Conservation (phyloP, 2,888 invertebrate species). For the Tridacna crocea region DNA sequence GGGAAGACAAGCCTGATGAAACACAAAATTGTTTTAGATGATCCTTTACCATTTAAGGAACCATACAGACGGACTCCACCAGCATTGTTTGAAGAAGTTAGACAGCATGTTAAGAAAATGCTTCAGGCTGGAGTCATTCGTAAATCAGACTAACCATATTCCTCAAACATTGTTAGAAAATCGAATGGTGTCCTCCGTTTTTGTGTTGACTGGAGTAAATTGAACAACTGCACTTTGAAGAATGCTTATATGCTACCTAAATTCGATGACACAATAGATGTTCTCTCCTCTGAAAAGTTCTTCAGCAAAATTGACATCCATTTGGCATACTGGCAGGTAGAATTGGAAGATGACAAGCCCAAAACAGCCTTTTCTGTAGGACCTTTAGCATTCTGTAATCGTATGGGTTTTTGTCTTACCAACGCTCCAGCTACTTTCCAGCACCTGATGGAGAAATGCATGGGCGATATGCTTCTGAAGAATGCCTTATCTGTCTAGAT, state of each 20-base stretch:
- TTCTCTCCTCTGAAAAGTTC: neutral
- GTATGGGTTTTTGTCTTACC: neutral
- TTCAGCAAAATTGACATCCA: neutral
- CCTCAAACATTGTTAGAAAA: too few species aligned
- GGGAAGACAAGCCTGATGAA: too few species aligned
- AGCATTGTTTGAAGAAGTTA: too few species aligned
- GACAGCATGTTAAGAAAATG: too few species aligned
- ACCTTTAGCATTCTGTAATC: neutral
- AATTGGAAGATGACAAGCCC: neutral
- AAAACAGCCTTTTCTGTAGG: neutral
- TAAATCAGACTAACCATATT: too few species aligned
- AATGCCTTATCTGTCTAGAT: conserved; percentile 30
- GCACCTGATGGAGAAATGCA: conserved; percentile 45
- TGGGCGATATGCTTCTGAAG: conserved; percentile 24
- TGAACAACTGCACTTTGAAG: too few species aligned
- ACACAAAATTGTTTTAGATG: too few species aligned
- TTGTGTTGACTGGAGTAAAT: too few species aligned
- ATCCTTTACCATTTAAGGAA: too few species aligned
- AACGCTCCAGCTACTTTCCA: conserved; percentile 64
- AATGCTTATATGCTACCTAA: neutral
- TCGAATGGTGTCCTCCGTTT: too few species aligned
- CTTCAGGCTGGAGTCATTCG: too few species aligned
- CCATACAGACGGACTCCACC: too few species aligned
- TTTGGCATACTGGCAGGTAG: neutral
- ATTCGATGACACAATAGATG: neutral